Conservation (phyloP, 2,888 invertebrate genomes). For the Bellardia bayeri region DNA sequence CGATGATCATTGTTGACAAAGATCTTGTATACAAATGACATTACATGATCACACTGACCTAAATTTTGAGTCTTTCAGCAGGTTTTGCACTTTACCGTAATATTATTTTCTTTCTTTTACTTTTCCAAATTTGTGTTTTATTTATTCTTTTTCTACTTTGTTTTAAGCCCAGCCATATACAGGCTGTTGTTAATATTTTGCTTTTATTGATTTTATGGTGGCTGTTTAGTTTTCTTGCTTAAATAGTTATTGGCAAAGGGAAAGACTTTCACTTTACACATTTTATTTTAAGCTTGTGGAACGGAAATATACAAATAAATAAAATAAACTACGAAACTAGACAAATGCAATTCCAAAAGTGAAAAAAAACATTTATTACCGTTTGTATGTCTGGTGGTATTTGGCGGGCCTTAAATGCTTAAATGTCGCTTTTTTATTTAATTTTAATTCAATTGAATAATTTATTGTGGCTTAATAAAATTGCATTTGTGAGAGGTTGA, state of each 20-base stretch:
- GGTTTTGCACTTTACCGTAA: slow-evolving; percentile 34
- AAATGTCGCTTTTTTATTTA: slow-evolving; percentile 1
- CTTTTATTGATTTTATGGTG: neutral
- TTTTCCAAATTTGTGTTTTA: neutral
- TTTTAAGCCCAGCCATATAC: neutral
- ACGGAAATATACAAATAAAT: slow-evolving; percentile 57
- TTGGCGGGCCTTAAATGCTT: slow-evolving; percentile 9
- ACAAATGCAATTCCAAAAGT: slow-evolving; percentile 6
- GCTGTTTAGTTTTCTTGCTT: neutral
- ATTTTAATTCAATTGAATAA: neutral
- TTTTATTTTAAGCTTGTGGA: slow-evolving; percentile 49
- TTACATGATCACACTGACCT: slow-evolving; percentile 63
- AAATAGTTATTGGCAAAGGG: slow-evolving; percentile 61
- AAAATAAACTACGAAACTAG: neutral
- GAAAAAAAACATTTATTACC: neutral
- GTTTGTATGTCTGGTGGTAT: neutral
- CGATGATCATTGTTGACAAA: neutral
- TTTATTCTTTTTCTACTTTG: neutral
- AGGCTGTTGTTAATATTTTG: slow-evolving; percentile 36
- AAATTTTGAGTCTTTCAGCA: slow-evolving; percentile 21
- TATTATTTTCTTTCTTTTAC: neutral
- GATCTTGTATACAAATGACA: slow-evolving; percentile 30
- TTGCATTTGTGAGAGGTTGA: slow-evolving; percentile 36
- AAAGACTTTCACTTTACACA: slow-evolving; percentile 68
- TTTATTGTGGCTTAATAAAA: neutral